Evolutionary conservation across 2,888 invertebrate genomes (phyloP).

Genomic region (Sphecodes monilicornis): DNA sequence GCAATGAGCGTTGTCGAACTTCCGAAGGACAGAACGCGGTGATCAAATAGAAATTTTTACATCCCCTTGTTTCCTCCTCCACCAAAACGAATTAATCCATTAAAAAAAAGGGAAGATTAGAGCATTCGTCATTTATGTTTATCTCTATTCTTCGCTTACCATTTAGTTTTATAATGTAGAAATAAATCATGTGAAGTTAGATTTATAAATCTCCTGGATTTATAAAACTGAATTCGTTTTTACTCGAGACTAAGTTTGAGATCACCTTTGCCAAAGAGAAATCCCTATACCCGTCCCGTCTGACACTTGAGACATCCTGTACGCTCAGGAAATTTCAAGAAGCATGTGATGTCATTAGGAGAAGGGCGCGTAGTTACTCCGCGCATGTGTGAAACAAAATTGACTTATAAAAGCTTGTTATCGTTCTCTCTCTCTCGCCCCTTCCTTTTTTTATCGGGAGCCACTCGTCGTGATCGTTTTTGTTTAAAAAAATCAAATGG

Average conservation of each 20-base stretch:
- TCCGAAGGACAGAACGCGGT: neutral
- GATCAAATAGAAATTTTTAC: neutral
- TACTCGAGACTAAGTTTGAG: neutral
- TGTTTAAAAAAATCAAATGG: neutral
- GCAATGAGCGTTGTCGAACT: slow-evolving; percentile 28
- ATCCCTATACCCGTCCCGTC: neutral
- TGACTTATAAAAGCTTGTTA: slow-evolving; percentile 38
- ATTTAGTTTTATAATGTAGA: neutral
- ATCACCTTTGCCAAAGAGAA: neutral
- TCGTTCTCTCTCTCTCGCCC: slow-evolving; percentile 2
- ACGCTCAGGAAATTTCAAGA: slow-evolving; percentile 26
- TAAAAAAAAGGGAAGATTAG: neutral
- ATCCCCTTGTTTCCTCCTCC: neutral
- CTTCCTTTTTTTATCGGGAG: neutral
- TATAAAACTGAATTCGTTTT: neutral
- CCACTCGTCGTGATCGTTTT: slow-evolving; percentile 8
- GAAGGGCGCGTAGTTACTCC: slow-evolving; percentile 19
- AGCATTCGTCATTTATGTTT: neutral
- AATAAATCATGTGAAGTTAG: neutral
- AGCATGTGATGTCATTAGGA: slow-evolving; percentile 28
- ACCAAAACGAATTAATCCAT: neutral
- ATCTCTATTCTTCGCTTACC: neutral
- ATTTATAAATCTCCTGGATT: neutral
- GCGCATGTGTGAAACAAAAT: slow-evolving; percentile 48
- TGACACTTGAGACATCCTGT: neutral